phyloP scores from a whole-genome alignment of 2,888 invertebrate species.

The Campoplex capitator region DNA sequence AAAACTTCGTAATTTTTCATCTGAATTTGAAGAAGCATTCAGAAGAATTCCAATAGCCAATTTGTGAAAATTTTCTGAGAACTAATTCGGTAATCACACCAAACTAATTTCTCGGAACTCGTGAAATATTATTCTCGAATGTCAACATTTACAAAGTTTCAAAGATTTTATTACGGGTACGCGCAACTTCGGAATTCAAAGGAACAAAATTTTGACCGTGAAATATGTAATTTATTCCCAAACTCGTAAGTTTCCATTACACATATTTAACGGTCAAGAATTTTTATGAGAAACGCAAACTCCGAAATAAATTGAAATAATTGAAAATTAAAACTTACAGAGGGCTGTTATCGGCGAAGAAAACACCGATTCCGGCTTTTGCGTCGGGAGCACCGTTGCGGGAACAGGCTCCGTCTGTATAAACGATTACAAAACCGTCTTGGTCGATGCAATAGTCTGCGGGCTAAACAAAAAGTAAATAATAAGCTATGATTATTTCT shows the following conservation, averaged over 20 bases:
- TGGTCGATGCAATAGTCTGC: conserved; percentile 85
- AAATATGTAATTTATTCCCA: background rate
- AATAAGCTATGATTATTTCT: conserved; percentile 44
- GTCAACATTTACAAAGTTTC: no score
- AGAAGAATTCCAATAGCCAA: no score
- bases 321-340: conserved; percentile 84
- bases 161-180: no score
- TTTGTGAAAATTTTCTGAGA: no score
- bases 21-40: no score
- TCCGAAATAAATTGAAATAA: no score
- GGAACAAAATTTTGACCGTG: background rate
- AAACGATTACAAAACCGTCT: conserved; percentile 88
- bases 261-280: background rate
- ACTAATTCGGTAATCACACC: no score
- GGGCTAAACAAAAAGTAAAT: conserved; percentile 60
- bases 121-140: no score
- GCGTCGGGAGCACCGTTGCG: conserved; percentile 91
- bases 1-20: no score
- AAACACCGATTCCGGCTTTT: conserved; percentile 96
- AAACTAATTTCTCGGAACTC: no score
- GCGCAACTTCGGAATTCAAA: no score
- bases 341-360: conserved; percentile 92
- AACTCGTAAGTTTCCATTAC: background rate
- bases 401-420: conserved; percentile 97
- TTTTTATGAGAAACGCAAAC: no score